phyloP scores from a whole-genome alignment of 2,113 vertebrate genomes.

The Chitala chitala region DNA sequence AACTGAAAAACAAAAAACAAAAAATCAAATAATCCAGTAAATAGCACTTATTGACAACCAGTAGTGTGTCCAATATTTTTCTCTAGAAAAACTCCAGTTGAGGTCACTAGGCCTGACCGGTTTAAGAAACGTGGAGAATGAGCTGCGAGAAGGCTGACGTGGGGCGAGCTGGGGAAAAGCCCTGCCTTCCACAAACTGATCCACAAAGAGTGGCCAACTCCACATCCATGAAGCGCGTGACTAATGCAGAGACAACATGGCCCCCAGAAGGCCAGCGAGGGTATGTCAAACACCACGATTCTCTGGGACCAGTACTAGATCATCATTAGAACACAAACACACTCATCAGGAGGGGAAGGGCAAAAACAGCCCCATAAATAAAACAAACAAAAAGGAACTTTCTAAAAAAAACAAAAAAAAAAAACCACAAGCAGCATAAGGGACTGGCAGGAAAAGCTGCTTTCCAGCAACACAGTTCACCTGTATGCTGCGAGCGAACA shows the following conservation, averaged over 20 bases:
- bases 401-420: background rate
- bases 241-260: slow-evolving; percentile 33
- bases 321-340: slow-evolving; percentile 27
- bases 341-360: background rate
- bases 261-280: slow-evolving; percentile 17
- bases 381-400: background rate
- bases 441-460: background rate
- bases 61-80: no score
- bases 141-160: background rate
- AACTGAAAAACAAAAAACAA: no score
- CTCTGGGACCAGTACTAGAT: slow-evolving; percentile 25
- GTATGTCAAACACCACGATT: slow-evolving; percentile 18
- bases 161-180: background rate
- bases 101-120: no score
- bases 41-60: no score
- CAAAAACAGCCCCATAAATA: no score
- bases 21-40: no score
- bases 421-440: background rate
- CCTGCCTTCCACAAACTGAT: background rate
- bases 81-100: no score
- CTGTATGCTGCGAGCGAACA: background rate
- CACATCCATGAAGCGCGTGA: slow-evolving; percentile 6
- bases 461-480: slow-evolving; percentile 1
- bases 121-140: no score
- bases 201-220: background rate